Conservation (phyloP, 2,113 vertebrate genomes). For the Sceloporus tristichus region DNA sequence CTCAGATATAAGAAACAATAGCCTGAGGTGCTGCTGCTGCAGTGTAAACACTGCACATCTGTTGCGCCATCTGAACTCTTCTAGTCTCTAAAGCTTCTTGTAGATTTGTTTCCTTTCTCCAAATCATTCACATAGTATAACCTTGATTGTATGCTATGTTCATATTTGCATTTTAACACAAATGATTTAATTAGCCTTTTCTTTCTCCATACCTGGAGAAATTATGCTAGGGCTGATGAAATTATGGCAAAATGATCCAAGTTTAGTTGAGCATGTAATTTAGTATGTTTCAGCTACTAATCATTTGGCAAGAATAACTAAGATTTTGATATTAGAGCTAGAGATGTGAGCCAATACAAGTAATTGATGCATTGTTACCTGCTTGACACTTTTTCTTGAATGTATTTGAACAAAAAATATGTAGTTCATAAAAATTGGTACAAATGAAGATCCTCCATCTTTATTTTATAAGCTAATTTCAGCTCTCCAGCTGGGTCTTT, state of each 20-base stretch:
- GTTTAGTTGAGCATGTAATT: neutral
- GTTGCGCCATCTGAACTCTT: constrained; percentile 41
- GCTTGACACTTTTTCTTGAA: constrained; percentile 16
- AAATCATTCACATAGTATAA: constrained; percentile 19
- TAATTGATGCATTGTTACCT: neutral
- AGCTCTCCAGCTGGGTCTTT: neutral
- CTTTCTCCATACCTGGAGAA: neutral
- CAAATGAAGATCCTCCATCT: neutral
- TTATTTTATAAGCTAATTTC: neutral
- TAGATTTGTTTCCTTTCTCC: constrained; percentile 43
- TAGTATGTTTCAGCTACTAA: constrained; percentile 38
- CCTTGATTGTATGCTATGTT: constrained; percentile 3
- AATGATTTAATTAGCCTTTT: neutral
- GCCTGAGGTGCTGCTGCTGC: constrained; percentile 59
- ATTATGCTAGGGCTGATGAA: constrained; percentile 9
- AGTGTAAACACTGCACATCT: constrained; percentile 62
- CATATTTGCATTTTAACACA: constrained; percentile 26
- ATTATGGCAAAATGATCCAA: neutral
- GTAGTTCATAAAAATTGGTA: neutral
- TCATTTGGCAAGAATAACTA: constrained; percentile 3
- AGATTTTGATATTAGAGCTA: neutral
- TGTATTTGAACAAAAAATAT: neutral
- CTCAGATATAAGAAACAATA: constrained; percentile 60
- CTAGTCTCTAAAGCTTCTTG: constrained; percentile 42
- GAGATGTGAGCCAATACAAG: neutral